Evolutionary conservation across 2,888 invertebrate genomes (phyloP).

Genomic region (Drosophila koepferae): DNA sequence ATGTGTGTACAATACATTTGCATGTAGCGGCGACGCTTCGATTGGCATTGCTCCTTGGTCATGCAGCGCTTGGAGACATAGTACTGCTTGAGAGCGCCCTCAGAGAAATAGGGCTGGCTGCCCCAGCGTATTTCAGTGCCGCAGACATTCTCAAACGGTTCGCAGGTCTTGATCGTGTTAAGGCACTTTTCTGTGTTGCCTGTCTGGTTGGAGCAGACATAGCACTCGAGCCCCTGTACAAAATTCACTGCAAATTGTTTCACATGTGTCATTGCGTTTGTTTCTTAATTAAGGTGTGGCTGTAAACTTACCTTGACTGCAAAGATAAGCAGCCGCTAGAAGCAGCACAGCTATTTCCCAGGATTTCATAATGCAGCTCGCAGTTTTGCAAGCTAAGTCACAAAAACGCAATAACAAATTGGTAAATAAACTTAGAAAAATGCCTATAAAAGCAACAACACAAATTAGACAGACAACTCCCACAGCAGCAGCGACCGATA

Average conservation of each 20-base stretch:
- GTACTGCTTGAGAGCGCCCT: slow-evolving; percentile 96
- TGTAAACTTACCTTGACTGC: slow-evolving; percentile 72
- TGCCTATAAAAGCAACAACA: slow-evolving; percentile 39
- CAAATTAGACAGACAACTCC: slow-evolving; percentile 59
- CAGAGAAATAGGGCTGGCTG: slow-evolving; percentile 96
- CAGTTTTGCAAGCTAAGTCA: not conserved
- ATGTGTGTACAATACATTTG: slow-evolving; percentile 92
- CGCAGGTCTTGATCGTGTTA: slow-evolving; percentile 95
- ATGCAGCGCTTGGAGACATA: slow-evolving; percentile 97
- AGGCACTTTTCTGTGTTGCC: slow-evolving; percentile 96
- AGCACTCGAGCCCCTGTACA: slow-evolving; percentile 92
- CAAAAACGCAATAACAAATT: slow-evolving; percentile 22
- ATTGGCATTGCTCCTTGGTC: slow-evolving; percentile 91
- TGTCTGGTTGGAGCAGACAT: slow-evolving; percentile 97
- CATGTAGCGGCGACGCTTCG: slow-evolving; percentile 89
- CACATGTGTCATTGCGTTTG: slow-evolving; percentile 25
- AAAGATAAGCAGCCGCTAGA: slow-evolving; percentile 72
- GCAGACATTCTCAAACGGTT: slow-evolving; percentile 88
- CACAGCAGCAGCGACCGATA: slow-evolving; percentile 28
- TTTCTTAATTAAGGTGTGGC: slow-evolving; percentile 59
- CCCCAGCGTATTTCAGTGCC: slow-evolving; percentile 97
- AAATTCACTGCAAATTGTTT: slow-evolving; percentile 68
- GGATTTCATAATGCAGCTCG: slow-evolving; percentile 58
- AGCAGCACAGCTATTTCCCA: slow-evolving; percentile 78
- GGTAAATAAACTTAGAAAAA: slow-evolving; percentile 35